These are phyloP conservation scores for Knipowitschia caucasica DNA, from an alignment of 2,797 vertebrate genomes.

Conservation along the genomic window DNA sequence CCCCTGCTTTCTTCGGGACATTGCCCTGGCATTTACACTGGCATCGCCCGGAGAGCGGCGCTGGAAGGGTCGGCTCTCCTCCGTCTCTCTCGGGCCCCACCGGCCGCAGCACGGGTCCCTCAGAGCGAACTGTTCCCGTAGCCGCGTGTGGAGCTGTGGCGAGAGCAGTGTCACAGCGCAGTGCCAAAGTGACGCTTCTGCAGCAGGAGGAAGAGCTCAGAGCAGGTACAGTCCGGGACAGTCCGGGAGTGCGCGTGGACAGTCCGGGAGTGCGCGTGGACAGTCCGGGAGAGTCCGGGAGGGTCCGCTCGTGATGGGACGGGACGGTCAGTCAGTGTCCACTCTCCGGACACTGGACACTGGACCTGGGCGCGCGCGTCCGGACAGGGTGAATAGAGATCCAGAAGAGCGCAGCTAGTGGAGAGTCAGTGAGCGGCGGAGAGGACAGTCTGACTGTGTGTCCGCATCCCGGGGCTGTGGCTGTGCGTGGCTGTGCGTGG, in stretches of 20 bases:
- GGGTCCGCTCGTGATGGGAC: constrained; percentile 41
- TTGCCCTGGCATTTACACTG: constrained; percentile 98
- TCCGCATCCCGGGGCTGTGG: constrained; percentile 76
- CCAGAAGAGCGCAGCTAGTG: constrained; percentile 62
- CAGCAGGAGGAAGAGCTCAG: constrained; percentile 1
- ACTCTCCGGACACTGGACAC: constrained; percentile 44
- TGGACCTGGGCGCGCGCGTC: constrained; percentile 30
- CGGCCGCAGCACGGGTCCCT: constrained; percentile 35
- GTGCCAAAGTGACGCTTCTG: constrained; percentile 45
- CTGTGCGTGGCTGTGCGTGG: constrained; percentile 88
- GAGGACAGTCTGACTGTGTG: constrained; percentile 34
- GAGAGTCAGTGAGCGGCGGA: constrained; percentile 73
- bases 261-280: constrained; percentile 7
- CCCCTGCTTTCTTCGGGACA: constrained; percentile 99
- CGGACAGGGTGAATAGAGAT: constrained; percentile 52
- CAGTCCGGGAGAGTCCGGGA: constrained; percentile 1
- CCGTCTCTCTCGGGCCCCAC: constrained; percentile 45
- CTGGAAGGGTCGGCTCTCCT: constrained; percentile 77
- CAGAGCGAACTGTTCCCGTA: constrained; percentile 26
- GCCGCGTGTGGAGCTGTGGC: constrained; percentile 33
- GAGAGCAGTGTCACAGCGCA: constrained; percentile 45
- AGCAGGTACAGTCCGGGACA: constrained; percentile 12
- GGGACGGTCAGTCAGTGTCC: constrained; percentile 56
- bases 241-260: not conserved
- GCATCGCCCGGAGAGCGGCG: constrained; percentile 94